phyloP scores from a whole-genome alignment of 92 coral and sea anemone genomes.

The Desmophyllum pertusum region DNA sequence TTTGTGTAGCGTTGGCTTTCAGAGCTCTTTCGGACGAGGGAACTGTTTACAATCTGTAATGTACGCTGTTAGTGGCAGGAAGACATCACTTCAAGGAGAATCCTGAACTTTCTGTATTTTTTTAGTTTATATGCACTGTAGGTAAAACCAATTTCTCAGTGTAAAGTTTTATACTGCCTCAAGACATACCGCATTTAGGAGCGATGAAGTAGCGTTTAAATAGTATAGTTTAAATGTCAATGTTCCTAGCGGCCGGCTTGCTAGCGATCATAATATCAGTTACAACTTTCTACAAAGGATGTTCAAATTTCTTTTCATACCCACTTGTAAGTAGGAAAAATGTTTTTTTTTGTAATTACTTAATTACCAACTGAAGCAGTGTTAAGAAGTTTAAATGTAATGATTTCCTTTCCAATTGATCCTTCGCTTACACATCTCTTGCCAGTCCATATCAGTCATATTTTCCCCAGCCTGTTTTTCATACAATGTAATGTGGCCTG shows the following conservation, averaged over 20 bases:
- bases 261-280: neutral
- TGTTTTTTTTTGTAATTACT: too few relatives aligned
- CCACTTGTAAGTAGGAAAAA: neutral
- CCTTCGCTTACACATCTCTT: too few relatives aligned
- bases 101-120: neutral
- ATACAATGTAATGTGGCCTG: too few relatives aligned
- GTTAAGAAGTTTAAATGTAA: too few relatives aligned
- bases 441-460: neutral
- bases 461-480: too few relatives aligned
- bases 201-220: too few relatives aligned
- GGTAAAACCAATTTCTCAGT: neutral
- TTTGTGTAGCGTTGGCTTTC: neutral
- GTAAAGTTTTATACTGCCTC: too few relatives aligned
- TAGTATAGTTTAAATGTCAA: too few relatives aligned
- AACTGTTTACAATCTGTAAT: neutral
- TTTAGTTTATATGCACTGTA: neutral
- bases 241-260: neutral
- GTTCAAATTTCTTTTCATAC: neutral
- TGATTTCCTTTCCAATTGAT: too few relatives aligned
- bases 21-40: neutral
- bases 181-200: too few relatives aligned
- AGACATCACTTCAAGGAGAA: neutral
- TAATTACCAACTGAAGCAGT: neutral
- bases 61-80: neutral
- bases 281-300: neutral